Conservation (phyloP, 2,113 vertebrate genomes). For the Isurus oxyrinchus region DNA sequence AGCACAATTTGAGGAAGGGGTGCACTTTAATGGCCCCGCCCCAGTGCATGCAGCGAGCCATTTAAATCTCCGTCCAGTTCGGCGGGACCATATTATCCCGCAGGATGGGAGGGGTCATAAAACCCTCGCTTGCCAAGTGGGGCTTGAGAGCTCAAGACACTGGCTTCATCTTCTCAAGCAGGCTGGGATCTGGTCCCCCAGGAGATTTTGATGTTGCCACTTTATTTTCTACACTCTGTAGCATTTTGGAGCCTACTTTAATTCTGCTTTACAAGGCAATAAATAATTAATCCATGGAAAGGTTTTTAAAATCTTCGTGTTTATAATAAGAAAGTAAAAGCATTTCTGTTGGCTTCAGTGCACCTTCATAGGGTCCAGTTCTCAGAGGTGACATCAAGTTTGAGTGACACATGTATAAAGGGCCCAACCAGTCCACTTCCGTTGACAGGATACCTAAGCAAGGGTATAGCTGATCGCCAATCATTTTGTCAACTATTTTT, state of each 20-base stretch:
- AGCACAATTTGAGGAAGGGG: background rate
- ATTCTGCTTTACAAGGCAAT: background rate
- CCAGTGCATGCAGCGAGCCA: too few species aligned
- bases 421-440: background rate
- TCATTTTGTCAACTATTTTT: background rate
- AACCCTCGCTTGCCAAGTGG: too few species aligned
- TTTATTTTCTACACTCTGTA: background rate
- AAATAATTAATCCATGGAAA: background rate
- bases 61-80: too few species aligned
- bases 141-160: background rate
- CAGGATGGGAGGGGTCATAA: too few species aligned
- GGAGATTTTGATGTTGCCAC: background rate
- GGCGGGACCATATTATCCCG: too few species aligned
- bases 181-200: background rate
- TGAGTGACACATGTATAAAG: background rate
- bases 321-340: background rate
- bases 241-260: background rate
- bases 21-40: too few species aligned
- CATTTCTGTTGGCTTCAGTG: too few species aligned
- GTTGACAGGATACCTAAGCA: background rate
- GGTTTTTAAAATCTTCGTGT: background rate
- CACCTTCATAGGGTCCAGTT: background rate
- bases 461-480: background rate
- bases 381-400: background rate
- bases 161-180: background rate